Evolutionary conservation across 2,797 vertebrate species (phyloP), one percentile per base, ranked within the genome.

Genomic region (Pogonophryne albipinna): DNA sequence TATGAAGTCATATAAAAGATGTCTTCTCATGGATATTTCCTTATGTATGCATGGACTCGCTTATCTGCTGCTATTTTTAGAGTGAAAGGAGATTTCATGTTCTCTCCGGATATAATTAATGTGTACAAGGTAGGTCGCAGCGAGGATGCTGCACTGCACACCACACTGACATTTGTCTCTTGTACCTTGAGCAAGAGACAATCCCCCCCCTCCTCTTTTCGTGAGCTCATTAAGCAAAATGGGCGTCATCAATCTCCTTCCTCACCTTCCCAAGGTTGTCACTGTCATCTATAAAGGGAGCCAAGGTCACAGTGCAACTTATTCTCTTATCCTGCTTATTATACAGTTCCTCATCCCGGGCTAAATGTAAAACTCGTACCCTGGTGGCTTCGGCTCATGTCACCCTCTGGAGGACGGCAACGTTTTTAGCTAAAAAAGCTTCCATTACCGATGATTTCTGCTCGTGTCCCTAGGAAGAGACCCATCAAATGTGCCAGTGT

Each of bases 151-250:
- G 31, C 14, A 41, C 46, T 62, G 23, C 61, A 63, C 45, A 56
- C 49, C 46, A 63, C 66, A n/a, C 5, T 69, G 31, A 70, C 44
- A 19, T 83, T 79, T 68, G n/a, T 53, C 46, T 67, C 58, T 65
- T 76, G 72, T 80, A 76, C 77, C 73, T 86, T 65, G 61, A 83
- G 45, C 41, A 10, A 38, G 52, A 68, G 50, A 65, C 52, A 8
- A 59, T 50, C 70, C 41, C 49, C 75, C 34, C 38, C 49, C 1
- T 2, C 1, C 49, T 57, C 68, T 82, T 87, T 78, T 62, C 1
- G 45, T 84, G 85, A 78, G 70, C 83, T 91, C 82, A 80, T 92
- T 88, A 83, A 72, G 80, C 74, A 89, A 89, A 90, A 86, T 76
- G 74, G 59, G 77, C 59, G 13, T 85, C 84, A 92, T 91, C 87